Conservation (phyloP, 2,797 vertebrate genomes). For the Urophycis tenuis region DNA sequence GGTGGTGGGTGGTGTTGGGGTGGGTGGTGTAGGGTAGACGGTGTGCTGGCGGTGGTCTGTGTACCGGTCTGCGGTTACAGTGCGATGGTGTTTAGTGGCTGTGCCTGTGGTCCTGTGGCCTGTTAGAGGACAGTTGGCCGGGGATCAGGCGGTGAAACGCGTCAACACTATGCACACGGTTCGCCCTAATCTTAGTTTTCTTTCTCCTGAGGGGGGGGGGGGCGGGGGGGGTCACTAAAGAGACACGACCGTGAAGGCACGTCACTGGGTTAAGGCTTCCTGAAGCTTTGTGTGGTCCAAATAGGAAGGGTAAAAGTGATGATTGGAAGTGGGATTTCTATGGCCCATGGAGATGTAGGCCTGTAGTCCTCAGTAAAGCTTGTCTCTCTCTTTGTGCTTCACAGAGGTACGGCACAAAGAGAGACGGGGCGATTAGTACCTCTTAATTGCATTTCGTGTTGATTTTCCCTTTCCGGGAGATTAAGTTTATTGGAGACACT, state of each 20-base stretch:
- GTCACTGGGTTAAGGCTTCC: not conserved
- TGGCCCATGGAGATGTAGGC: not conserved
- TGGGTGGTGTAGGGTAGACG: slow-evolving; percentile 2
- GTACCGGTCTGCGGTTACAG: not conserved
- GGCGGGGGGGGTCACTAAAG: not conserved
- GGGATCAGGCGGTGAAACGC: not conserved
- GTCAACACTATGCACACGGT: not conserved
- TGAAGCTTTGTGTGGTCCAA: not conserved
- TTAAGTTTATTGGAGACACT: not conserved
- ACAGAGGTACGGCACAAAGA: not conserved
- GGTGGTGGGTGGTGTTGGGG: not conserved
- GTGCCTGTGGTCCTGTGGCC: not conserved
- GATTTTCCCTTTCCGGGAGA: not conserved
- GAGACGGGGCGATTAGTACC: not conserved
- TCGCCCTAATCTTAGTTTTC: not conserved
- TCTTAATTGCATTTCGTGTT: slow-evolving; percentile 10
- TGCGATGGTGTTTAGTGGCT: not conserved
- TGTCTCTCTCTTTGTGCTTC: not conserved
- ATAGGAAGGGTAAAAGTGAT: not conserved
- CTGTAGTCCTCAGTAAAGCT: not conserved
- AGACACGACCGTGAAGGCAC: not conserved
- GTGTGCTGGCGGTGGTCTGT: slow-evolving; percentile 2
- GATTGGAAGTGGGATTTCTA: not conserved
- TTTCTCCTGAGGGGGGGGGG: not conserved
- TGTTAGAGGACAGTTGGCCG: not conserved